Evolutionary conservation across 2,888 invertebrate genomes (phyloP).

Genomic region (Craniophora ligustri): DNA sequence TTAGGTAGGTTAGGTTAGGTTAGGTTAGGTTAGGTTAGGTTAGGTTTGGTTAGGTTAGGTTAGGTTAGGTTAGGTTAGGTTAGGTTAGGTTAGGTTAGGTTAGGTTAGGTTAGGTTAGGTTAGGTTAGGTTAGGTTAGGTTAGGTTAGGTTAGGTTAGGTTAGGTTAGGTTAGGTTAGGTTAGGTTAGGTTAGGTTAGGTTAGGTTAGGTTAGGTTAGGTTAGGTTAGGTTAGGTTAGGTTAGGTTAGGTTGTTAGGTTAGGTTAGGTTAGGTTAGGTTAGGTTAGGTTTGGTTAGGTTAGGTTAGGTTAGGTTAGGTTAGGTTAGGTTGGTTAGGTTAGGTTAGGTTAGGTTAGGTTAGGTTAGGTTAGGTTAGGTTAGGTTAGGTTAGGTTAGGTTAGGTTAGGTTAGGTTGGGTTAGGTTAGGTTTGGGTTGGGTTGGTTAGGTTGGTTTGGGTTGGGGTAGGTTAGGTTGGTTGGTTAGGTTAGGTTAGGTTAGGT

Average conservation of each 20-base stretch:
- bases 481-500: constrained; percentile 39
- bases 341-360: constrained; percentile 44
- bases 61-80: constrained; percentile 36
- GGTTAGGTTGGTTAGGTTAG: constrained; percentile 22
- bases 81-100: constrained; percentile 44
- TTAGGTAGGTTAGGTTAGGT: constrained; percentile 46
- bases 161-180: constrained; percentile 11
- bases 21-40: constrained; percentile 48
- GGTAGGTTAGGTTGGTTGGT: constrained; percentile 39
- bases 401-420: constrained; percentile 42
- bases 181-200: constrained; percentile 11
- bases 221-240: constrained; percentile 12
- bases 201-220: constrained; percentile 13
- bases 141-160: constrained; percentile 29
- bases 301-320: constrained; percentile 48
- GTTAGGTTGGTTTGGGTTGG: constrained; percentile 38
- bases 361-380: constrained; percentile 26
- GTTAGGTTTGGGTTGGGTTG: constrained; percentile 38
- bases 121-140: constrained; percentile 49
- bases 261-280: constrained; percentile 15
- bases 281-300: constrained; percentile 42
- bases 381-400: constrained; percentile 42
- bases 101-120: constrained; percentile 47
- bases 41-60: constrained; percentile 24
- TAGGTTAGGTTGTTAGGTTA: constrained; percentile 8